Evolutionary conservation across 2,888 invertebrate species (phyloP).

Genomic region (Serripes groenlandicus): DNA sequence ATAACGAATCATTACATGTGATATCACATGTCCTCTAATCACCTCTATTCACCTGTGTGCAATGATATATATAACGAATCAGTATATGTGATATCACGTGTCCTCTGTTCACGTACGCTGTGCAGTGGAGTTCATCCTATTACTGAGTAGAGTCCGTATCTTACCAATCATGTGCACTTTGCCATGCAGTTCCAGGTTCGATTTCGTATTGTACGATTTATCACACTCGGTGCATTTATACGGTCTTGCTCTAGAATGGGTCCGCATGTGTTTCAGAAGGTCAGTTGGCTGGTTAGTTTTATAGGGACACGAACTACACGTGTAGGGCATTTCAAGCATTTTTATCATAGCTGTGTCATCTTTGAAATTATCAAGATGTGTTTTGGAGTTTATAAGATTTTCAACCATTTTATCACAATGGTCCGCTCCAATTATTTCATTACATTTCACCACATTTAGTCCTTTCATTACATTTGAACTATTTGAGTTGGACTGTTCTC

Average conservation of each 20-base stretch:
- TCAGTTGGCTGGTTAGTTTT: constrained; percentile 40
- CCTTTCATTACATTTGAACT: neutral
- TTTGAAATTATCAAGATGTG: neutral
- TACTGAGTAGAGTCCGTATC: constrained; percentile 27
- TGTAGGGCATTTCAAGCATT: constrained; percentile 22
- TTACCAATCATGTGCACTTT: constrained; percentile 50
- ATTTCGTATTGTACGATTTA: constrained; percentile 41
- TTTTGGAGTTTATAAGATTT: neutral
- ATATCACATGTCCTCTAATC: too few relatives aligned
- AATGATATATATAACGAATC: too few relatives aligned
- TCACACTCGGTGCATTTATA: constrained; percentile 31
- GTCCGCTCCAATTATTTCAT: neutral
- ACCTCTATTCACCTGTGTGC: too few relatives aligned
- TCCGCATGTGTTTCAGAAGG: constrained; percentile 47
- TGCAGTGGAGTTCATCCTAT: neutral
- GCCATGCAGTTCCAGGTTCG: constrained; percentile 36
- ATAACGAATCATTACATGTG: too few relatives aligned
- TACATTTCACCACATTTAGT: constrained; percentile 4
- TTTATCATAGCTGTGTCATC: neutral
- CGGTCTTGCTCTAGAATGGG: constrained; percentile 37
- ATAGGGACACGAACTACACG: constrained; percentile 46
- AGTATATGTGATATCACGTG: too few relatives aligned
- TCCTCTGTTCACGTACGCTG: too few relatives aligned
- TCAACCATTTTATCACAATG: neutral
- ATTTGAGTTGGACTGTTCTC: constrained; percentile 18